Evolutionary conservation across 2,888 invertebrate species (phyloP).

Genomic region (Agrilus biguttatus): DNA sequence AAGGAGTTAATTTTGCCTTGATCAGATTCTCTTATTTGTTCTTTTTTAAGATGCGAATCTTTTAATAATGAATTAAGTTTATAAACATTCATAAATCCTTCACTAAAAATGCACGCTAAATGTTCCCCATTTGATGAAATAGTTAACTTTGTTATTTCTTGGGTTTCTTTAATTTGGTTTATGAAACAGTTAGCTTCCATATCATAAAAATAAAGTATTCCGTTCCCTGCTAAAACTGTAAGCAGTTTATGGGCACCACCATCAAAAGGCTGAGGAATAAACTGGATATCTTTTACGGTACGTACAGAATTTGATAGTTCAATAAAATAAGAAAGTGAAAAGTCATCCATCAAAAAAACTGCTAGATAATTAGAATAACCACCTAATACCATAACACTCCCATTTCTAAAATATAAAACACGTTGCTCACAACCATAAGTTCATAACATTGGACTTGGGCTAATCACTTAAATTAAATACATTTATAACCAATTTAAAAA

Average conservation of each 20-base stretch:
- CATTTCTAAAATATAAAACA: constrained; percentile 33
- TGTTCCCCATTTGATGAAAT: constrained; percentile 43
- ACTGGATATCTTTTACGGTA: constrained; percentile 39
- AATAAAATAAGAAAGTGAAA: constrained; percentile 42
- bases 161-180: constrained; percentile 31
- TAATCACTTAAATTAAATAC: not conserved
- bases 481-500: no score
- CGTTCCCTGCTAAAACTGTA: constrained; percentile 41
- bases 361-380: constrained; percentile 39
- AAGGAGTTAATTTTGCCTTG: no score
- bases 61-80: constrained; percentile 21
- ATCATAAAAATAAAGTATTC: constrained; percentile 39
- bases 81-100: constrained; percentile 45
- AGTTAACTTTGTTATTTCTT: constrained; percentile 37
- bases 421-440: not conserved
- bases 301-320: constrained; percentile 37
- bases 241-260: constrained; percentile 48
- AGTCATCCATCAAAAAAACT: constrained; percentile 43
- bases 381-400: constrained; percentile 47
- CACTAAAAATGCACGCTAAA: constrained; percentile 40
- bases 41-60: no score
- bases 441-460: not conserved
- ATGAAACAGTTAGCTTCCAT: constrained; percentile 35
- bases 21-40: no score
- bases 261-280: constrained; percentile 47